phyloP scores from a whole-genome alignment of 1,140 invertebrate genomes.

The Cyphomyrmex costatus region DNA sequence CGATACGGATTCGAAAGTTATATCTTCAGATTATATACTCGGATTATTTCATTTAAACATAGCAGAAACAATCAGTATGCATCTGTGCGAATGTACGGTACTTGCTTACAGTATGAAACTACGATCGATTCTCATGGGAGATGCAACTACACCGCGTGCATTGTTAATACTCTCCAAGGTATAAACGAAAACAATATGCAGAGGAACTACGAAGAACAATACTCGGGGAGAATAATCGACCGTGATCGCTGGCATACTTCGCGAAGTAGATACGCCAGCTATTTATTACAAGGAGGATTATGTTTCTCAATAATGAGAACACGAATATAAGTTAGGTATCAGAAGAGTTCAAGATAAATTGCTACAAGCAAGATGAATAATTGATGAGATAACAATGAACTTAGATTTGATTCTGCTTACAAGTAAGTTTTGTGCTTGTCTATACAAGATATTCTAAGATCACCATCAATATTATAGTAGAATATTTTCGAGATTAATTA shows the following conservation, averaged over 20 bases:
- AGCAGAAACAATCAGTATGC: constrained; percentile 60
- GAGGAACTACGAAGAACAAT: constrained; percentile 60
- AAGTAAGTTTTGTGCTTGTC: not conserved
- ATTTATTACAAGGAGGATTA: constrained; percentile 31
- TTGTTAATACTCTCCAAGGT: constrained; percentile 57
- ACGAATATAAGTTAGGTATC: constrained; percentile 44
- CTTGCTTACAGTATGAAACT: constrained; percentile 60
- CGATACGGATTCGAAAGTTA: not conserved
- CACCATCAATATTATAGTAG: not conserved
- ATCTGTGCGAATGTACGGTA: constrained; percentile 46
- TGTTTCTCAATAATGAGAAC: constrained; percentile 43
- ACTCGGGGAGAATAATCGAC: constrained; percentile 50
- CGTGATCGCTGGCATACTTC: constrained; percentile 39
- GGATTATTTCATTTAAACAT: constrained; percentile 36
- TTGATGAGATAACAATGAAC: not conserved
- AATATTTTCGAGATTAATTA: not conserved
- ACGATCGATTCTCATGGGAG: constrained; percentile 59
- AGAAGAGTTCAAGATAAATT: constrained; percentile 17
- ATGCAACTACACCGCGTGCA: constrained; percentile 40
- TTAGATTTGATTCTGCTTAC: not conserved
- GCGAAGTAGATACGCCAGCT: constrained; percentile 28
- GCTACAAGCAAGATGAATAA: not conserved
- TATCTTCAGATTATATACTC: constrained; percentile 11
- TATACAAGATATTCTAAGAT: not conserved
- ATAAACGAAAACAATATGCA: constrained; percentile 63